Evolutionary conservation across 2,797 vertebrate genomes (phyloP), one percentile per base, ranked within the genome.

Genomic region (Arremon aurantiirostris): DNA sequence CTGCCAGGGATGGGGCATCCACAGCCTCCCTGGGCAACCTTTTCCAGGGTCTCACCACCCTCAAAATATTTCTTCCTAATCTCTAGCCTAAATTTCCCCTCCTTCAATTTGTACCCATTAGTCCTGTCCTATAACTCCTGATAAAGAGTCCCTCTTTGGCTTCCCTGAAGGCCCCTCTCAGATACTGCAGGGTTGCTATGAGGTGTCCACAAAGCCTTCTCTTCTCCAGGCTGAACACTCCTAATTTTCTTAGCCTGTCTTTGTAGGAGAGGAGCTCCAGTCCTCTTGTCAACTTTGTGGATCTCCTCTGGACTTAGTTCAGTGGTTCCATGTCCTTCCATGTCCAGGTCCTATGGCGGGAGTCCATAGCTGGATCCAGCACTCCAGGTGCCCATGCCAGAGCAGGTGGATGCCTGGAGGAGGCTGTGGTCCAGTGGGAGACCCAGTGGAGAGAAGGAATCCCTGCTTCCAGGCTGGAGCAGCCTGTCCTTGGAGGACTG

Each of bases 191-290:
- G 15, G 35, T 49, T 79, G 19, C 42, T 64, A n/a, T 37, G 49
- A 53, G 14, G 14, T 63, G 7, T 20, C 27, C 10, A 35, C 35
- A 60, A 56, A 49, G 13, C 26, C 26, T 77, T 69, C 27, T 52
- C 20, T 46, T 73, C 39, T 73, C 34, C 69, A 88, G 47, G 34
- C 26, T 66, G 34, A 66, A 35, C 26, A 46, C 1, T 4, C 7
- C 24, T n/a, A 12, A 39, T 26, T 66, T 80, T 47, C 34, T 73
- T 59, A 73, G 30, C 17, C 46, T 46, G 5, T 65, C 28, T 32
- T 73, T 0, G 0, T 13, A 53, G 39, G 2, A 5, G 28, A 53
- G 5, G 17, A 39, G 39, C 16, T 39, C 24, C 27, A 59, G 17
- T 32, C 34, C 34, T 52, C 39, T 34, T 66, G 11, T 19, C 46